Base-by-base conservation (phyloP, 1,140 invertebrate genomes). In the Trichoplusia ni region DNA sequence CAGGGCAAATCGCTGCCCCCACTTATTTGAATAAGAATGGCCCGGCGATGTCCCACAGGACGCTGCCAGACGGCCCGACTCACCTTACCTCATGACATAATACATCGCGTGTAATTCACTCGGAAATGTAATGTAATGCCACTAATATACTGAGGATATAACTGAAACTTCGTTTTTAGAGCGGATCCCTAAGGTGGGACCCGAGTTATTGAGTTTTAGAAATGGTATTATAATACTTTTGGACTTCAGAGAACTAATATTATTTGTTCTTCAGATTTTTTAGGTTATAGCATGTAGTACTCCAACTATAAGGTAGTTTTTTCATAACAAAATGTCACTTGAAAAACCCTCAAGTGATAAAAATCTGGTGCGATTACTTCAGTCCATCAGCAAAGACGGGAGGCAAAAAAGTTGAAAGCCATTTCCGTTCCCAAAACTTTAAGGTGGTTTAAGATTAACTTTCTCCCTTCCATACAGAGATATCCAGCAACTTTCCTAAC, bases 1-100 rank as follows among this genome's bases (percentile, higher is more conserved):
- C 14, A 29, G 72, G 69, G 78, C 54, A 71, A 82, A 75, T 83
- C 77, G 63, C 54, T 71, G 74, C 54, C 71, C 74, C 71, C 75
- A 73, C 71, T 77, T 79, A 85, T 85, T 85, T 83, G 79, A 85
- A 85, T 85, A 83, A 85, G 81, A 85, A 83, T 81, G 71, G 77
- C 23, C 53, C 35, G 21, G 61, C 65, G 35, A 13, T 29, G 38
- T 62, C 71, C 65, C 42, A n/a, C 4, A 70, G 69, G 71, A 69
- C 16, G 16, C 53, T 27, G 31, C 21, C 61, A 54, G 65, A 64
- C 40, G 49, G 54, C 47, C 23, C 71, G 62, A 75, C 67, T 71
- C 63, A 71, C 68, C 54, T 60, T 60, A 33, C 35, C 63, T 47
- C 25, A 53, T 35, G 49, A 53, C 31, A 27, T 11, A 9, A 64